Evolutionary conservation across 1,140 invertebrate genomes (phyloP).

Genomic region (Drosophila trapezifrons): DNA sequence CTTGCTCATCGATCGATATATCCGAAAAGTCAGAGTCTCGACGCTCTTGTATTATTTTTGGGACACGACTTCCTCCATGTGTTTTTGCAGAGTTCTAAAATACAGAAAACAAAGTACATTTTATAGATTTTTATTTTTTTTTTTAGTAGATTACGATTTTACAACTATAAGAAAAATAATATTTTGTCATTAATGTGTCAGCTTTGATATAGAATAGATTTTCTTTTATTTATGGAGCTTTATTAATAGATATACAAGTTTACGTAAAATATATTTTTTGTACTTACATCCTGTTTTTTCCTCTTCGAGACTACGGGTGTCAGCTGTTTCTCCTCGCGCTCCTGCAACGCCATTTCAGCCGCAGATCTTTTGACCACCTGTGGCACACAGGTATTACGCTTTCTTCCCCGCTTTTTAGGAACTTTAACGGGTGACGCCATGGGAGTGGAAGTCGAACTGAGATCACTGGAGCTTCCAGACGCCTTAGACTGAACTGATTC

Average conservation of each 20-base stretch:
- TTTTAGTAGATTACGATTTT: too few species aligned
- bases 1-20: slow-evolving; percentile 9
- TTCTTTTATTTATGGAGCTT: too few species aligned
- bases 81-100: background rate
- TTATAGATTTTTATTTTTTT: too few species aligned
- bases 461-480: background rate
- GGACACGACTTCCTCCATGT: background rate
- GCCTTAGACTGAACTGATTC: background rate
- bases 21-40: slow-evolving; percentile 35
- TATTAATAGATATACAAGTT: too few species aligned
- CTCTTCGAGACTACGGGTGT: slow-evolving; percentile 54
- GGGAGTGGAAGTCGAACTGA: background rate
- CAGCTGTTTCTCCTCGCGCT: slow-evolving; percentile 68
- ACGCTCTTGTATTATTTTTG: slow-evolving; percentile 2
- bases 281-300: slow-evolving; percentile 50
- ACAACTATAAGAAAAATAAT: too few species aligned
- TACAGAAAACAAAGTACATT: background rate
- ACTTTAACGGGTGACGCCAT: slow-evolving; percentile 16
- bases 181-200: too few species aligned
- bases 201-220: too few species aligned
- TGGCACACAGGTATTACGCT: slow-evolving; percentile 71
- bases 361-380: slow-evolving; percentile 73
- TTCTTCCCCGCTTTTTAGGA: slow-evolving; percentile 68
- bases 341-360: slow-evolving; percentile 63
- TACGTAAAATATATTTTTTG: too few species aligned